phyloP scores from a whole-genome alignment of 2,113 vertebrate species.

The Salminus brasiliensis region DNA sequence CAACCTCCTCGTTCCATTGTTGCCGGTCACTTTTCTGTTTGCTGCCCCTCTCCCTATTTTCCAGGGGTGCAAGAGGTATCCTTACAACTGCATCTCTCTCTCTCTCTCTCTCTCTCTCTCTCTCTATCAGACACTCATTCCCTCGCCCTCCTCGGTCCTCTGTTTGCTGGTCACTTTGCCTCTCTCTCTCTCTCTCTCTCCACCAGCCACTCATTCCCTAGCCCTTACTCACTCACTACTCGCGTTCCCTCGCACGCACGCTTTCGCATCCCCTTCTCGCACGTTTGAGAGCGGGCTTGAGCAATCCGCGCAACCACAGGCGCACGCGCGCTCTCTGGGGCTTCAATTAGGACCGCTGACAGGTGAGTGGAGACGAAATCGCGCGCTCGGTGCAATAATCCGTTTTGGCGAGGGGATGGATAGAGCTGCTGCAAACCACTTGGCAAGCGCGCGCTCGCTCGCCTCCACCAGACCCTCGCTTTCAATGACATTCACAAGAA shows the following conservation, averaged over 20 bases:
- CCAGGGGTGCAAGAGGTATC: background rate
- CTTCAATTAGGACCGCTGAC: background rate
- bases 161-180: background rate
- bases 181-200: too few species aligned
- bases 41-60: background rate
- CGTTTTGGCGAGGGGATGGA: background rate
- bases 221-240: too few species aligned
- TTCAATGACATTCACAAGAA: background rate
- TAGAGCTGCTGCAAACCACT: background rate
- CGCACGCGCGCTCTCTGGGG: background rate
- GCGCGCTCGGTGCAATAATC: constrained; percentile 11
- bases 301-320: background rate
- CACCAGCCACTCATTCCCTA: background rate
- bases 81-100: background rate
- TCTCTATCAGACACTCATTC: too few species aligned
- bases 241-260: too few species aligned
- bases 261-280: too few species aligned
- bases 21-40: background rate
- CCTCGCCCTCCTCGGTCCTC: background rate
- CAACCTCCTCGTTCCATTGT: background rate
- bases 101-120: too few species aligned
- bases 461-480: background rate
- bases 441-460: background rate
- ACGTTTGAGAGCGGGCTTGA: too few species aligned
- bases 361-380: background rate